Percentiles rank a stretch among this genome's conserved stretches.
Evolutionary conservation across 2,888 invertebrate species (phyloP).

Genomic region (Chalcis sispes): DNA sequence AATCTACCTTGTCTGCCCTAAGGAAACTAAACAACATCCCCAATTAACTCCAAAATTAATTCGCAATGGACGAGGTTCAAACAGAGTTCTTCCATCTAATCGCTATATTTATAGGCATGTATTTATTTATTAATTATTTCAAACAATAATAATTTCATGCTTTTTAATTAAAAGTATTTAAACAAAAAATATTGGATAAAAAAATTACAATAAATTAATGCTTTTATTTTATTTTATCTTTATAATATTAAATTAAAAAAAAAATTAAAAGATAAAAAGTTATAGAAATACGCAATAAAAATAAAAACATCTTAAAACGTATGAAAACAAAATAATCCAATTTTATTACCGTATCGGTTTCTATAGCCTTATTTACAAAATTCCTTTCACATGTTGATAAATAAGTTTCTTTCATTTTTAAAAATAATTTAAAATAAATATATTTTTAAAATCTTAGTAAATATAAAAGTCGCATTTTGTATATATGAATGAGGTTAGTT

Average conservation of each 20-base stretch:
- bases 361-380: constrained; percentile 82
- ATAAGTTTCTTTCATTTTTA: constrained; percentile 81
- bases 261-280: background rate
- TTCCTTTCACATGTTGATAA: constrained; percentile 85
- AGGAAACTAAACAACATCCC: constrained; percentile 86
- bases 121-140: constrained; percentile 30
- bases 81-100: constrained; percentile 86
- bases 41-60: constrained; percentile 89
- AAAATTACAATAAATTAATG: constrained; percentile 42
- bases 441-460: constrained; percentile 24
- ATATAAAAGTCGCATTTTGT: constrained; percentile 31
- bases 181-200: too few relatives aligned
- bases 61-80: constrained; percentile 84
- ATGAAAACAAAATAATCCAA: background rate
- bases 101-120: too few relatives aligned
- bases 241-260: constrained; percentile 7
- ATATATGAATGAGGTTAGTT: constrained; percentile 39
- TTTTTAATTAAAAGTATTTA: too few relatives aligned
- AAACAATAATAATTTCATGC: too few relatives aligned
- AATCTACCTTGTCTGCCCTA: constrained; percentile 86
- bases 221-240: background rate
- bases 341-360: constrained; percentile 80
- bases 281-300: too few relatives aligned
- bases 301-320: background rate
- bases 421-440: background rate